Percentiles rank a stretch among this genome's conserved stretches.
Evolutionary conservation across 1,140 invertebrate genomes (phyloP).

Genomic region (Bactericera cockerelli): DNA sequence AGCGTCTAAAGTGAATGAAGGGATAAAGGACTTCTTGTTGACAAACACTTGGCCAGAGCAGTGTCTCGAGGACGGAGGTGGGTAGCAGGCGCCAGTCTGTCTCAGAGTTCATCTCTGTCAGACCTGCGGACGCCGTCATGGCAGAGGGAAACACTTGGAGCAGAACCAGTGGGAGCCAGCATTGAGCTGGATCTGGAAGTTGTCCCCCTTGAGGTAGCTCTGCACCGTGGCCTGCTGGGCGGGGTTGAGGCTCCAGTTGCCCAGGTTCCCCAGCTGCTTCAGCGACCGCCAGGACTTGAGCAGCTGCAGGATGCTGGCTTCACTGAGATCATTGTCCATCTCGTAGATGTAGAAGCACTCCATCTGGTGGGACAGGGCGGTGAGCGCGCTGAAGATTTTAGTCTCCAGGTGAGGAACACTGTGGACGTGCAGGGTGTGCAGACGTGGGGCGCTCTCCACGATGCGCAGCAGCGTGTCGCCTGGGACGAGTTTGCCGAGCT

Average conservation of each 20-base stretch:
- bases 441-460: conserved; percentile 27
- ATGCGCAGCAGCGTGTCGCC: conserved; percentile 28
- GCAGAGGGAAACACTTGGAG: conserved; percentile 28
- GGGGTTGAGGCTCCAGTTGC: conserved; percentile 32
- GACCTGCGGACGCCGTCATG: conserved; percentile 10
- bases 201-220: conserved; percentile 26
- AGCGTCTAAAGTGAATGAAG: too few species aligned
- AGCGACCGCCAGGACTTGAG: conserved; percentile 17
- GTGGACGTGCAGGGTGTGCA: conserved; percentile 30
- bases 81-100: too few species aligned
- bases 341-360: conserved; percentile 35
- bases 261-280: conserved; percentile 31
- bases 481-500: conserved; percentile 29
- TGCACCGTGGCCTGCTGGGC: conserved; percentile 29
- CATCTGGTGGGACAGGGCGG: conserved; percentile 22
- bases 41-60: too few species aligned
- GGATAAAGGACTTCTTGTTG: too few species aligned
- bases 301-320: background rate
- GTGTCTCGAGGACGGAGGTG: too few species aligned
- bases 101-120: too few species aligned
- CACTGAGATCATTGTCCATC: conserved; percentile 29
- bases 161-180: conserved; percentile 34
- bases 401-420: conserved; percentile 32
- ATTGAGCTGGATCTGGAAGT: conserved; percentile 32
- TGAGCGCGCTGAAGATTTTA: conserved; percentile 22